Evolutionary conservation across 1,140 invertebrate species (phyloP).

Genomic region (Probaryconus sp.): DNA sequence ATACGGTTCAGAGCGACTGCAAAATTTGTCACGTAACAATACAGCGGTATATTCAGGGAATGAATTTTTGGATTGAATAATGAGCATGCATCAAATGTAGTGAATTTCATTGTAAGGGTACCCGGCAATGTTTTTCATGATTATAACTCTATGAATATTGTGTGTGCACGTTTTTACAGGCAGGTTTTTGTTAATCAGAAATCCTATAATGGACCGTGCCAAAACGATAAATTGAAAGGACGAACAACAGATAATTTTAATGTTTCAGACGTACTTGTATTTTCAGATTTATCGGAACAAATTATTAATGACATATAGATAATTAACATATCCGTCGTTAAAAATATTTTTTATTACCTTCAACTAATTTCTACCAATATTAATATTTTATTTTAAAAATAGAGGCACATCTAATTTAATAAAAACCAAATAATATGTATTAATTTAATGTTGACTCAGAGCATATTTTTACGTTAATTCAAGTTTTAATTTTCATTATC

Average conservation of each 20-base stretch:
- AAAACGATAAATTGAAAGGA: constrained; percentile 27
- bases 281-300: background rate
- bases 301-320: too few relatives aligned
- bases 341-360: too few relatives aligned
- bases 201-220: constrained; percentile 22
- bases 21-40: background rate
- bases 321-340: too few relatives aligned
- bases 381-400: too few relatives aligned
- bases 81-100: constrained; percentile 9
- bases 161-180: constrained; percentile 20
- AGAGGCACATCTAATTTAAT: too few relatives aligned
- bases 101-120: constrained; percentile 1
- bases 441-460: too few relatives aligned
- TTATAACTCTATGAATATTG: constrained; percentile 17
- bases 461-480: too few relatives aligned
- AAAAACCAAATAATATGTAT: too few relatives aligned
- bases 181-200: constrained; percentile 36
- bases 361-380: too few relatives aligned
- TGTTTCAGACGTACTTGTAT: constrained; percentile 2
- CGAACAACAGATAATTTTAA: constrained; percentile 12
- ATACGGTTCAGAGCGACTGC: constrained; percentile 1
- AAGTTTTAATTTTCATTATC: too few relatives aligned
- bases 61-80: constrained; percentile 13
- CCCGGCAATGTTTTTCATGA: background rate
- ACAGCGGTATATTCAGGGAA: constrained; percentile 1